Conservation (phyloP, 1,140 invertebrate genomes). For the Sycophila sp. region DNA sequence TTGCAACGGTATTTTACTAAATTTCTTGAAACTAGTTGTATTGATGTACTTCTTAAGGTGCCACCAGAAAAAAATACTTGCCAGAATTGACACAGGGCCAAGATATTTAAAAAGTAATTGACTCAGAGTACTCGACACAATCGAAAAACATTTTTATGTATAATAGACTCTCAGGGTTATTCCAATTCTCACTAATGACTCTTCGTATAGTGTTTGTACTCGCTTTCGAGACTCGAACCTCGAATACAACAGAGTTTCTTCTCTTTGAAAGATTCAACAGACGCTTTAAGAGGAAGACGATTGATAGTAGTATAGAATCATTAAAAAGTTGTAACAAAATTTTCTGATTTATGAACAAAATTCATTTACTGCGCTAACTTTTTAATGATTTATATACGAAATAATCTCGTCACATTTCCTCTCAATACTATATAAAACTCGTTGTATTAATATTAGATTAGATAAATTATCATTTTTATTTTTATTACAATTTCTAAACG, state of each 20-base stretch:
- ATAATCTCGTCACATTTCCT: constrained; percentile 28
- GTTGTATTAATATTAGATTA: constrained; percentile 20
- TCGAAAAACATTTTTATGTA: constrained; percentile 22
- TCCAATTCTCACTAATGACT: constrained; percentile 12
- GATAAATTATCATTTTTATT: constrained; percentile 1
- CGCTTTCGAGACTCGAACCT: constrained; percentile 18
- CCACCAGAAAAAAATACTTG: constrained; percentile 29
- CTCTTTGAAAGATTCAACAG: constrained; percentile 25
- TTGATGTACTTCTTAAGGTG: constrained; percentile 31
- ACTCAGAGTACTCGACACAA: constrained; percentile 11
- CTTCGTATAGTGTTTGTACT: constrained; percentile 27
- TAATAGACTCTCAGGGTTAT: constrained; percentile 24
- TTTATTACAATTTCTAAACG: neutral
- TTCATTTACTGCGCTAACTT: neutral
- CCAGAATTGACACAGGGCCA: constrained; percentile 3
- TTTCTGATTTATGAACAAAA: neutral
- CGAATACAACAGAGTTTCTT: constrained; percentile 19
- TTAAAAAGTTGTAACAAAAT: constrained; percentile 8
- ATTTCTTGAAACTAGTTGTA: constrained; percentile 12
- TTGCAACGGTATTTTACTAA: neutral
- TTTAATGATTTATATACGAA: constrained; percentile 31
- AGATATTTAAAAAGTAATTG: constrained; percentile 6
- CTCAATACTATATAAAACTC: constrained; percentile 22
- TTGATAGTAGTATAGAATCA: constrained; percentile 23
- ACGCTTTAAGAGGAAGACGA: constrained; percentile 30